Conservation (phyloP, 2,113 vertebrate species). For the Apeltes quadracus region DNA sequence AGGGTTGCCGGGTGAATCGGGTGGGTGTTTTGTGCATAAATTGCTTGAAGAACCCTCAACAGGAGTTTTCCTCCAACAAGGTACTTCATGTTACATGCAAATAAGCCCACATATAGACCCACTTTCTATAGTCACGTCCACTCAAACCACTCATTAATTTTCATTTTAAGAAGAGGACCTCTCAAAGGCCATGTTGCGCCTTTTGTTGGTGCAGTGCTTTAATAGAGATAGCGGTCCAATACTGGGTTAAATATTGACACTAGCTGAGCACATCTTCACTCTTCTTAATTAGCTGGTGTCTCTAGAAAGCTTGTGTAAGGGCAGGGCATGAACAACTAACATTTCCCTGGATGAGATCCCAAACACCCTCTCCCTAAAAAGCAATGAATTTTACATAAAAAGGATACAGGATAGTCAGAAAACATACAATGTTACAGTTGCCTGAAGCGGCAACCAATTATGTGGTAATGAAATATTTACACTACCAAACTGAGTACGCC, state of each 20-base stretch:
- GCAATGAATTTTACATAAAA: slow-evolving; percentile 78
- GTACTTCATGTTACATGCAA: slow-evolving; percentile 83
- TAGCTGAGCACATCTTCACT: slow-evolving; percentile 73
- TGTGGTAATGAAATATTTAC: slow-evolving; percentile 85
- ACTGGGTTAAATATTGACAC: slow-evolving; percentile 83
- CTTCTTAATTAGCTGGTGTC: slow-evolving; percentile 76
- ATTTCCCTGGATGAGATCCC: slow-evolving; percentile 66
- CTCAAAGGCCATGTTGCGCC: slow-evolving; percentile 72
- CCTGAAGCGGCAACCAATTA: slow-evolving; percentile 84
- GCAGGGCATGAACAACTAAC: slow-evolving; percentile 64
- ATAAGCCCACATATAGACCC: slow-evolving; percentile 78
- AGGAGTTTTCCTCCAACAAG: slow-evolving; percentile 60
- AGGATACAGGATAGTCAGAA: slow-evolving; percentile 65
- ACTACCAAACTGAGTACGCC: slow-evolving; percentile 78
- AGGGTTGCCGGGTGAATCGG: slow-evolving; percentile 52
- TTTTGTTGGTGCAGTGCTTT: slow-evolving; percentile 71
- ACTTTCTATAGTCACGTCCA: slow-evolving; percentile 68
- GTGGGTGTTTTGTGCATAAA: slow-evolving; percentile 72
- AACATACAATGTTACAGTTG: slow-evolving; percentile 73
- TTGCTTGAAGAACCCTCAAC: slow-evolving; percentile 70
- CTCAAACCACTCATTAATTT: slow-evolving; percentile 79
- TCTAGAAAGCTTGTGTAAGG: slow-evolving; percentile 54
- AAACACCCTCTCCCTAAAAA: slow-evolving; percentile 60
- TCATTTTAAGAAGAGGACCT: slow-evolving; percentile 81
- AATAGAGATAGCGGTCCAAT: slow-evolving; percentile 77